These are phyloP conservation scores for Spialia ferax DNA, from an alignment of 2,888 invertebrate species.

Conservation along the genomic window DNA sequence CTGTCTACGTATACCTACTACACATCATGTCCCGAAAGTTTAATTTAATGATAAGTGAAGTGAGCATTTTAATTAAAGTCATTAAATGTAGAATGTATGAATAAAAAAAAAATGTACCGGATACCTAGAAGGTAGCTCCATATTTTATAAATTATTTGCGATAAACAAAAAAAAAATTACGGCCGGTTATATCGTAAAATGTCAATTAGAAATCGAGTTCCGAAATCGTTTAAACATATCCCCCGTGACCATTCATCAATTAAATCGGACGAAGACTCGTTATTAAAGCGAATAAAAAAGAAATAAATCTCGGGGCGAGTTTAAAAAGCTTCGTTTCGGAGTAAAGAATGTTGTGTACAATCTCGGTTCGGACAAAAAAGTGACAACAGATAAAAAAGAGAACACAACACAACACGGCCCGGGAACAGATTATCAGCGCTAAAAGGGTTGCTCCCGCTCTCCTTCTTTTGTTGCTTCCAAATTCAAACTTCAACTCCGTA, in stretches of 20 bases:
- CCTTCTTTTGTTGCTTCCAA: slow-evolving; percentile 85
- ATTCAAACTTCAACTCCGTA: slow-evolving; percentile 84
- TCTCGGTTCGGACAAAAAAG: slow-evolving; percentile 85
- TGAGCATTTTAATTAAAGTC: too few species aligned
- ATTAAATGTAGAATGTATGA: neutral
- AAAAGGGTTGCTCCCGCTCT: slow-evolving; percentile 86
- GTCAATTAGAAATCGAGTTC: slow-evolving; percentile 61
- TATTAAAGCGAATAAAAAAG: slow-evolving; percentile 80
- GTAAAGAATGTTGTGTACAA: slow-evolving; percentile 87
- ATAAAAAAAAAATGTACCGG: slow-evolving; percentile 11
- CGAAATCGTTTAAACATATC: slow-evolving; percentile 68
- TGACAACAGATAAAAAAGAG: slow-evolving; percentile 85
- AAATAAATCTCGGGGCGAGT: slow-evolving; percentile 78
- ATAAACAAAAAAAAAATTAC: slow-evolving; percentile 32
- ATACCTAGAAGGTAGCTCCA: too few species aligned
- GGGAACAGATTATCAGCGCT: slow-evolving; percentile 87
- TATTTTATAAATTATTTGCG: too few species aligned
- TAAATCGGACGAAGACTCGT: slow-evolving; percentile 78
- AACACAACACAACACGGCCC: slow-evolving; percentile 77
- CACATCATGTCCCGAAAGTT: too few species aligned
- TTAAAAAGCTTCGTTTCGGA: slow-evolving; percentile 85
- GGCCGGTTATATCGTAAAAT: slow-evolving; percentile 41
- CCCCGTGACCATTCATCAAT: slow-evolving; percentile 82
- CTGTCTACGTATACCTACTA: too few species aligned
- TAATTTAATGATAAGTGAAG: too few species aligned